phyloP scores from a whole-genome alignment of 1,140 invertebrate genomes.

The Achatina immaculata region DNA sequence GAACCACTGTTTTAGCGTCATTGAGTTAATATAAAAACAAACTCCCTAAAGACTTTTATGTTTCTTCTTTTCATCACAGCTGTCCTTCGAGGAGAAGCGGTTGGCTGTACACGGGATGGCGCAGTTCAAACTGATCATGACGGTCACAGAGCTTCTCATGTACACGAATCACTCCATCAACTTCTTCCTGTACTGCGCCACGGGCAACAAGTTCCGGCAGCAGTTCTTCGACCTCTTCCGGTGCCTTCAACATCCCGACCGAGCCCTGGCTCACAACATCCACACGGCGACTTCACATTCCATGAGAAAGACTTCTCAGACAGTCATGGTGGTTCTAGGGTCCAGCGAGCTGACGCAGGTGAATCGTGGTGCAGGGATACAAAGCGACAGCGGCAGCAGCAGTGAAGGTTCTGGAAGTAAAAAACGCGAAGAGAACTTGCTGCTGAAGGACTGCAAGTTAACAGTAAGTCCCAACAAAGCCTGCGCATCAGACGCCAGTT shows the following conservation, averaged over 20 bases:
- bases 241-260: background rate
- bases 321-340: background rate
- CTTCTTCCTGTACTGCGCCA: constrained; percentile 71
- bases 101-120: constrained; percentile 28
- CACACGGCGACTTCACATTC: background rate
- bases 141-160: constrained; percentile 67
- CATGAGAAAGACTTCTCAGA: constrained; percentile 5
- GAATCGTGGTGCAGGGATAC: background rate
- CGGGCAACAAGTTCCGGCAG: constrained; percentile 67
- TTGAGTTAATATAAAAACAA: no score
- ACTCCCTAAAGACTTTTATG: no score
- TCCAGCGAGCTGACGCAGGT: background rate
- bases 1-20: no score
- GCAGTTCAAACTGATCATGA: constrained; percentile 54
- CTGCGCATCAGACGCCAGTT: background rate
- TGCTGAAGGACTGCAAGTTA: background rate
- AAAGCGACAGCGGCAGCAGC: constrained; percentile 16
- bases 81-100: background rate
- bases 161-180: constrained; percentile 71
- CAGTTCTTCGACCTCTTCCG: constrained; percentile 28
- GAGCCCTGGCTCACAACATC: background rate
- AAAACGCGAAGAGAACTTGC: background rate
- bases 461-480: background rate
- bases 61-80: background rate
- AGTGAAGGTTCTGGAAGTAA: background rate